Percentiles rank a stretch among this genome's conserved stretches.
Evolutionary conservation across 2,797 vertebrate genomes (phyloP).

Genomic region (Holocentrus rufus): DNA sequence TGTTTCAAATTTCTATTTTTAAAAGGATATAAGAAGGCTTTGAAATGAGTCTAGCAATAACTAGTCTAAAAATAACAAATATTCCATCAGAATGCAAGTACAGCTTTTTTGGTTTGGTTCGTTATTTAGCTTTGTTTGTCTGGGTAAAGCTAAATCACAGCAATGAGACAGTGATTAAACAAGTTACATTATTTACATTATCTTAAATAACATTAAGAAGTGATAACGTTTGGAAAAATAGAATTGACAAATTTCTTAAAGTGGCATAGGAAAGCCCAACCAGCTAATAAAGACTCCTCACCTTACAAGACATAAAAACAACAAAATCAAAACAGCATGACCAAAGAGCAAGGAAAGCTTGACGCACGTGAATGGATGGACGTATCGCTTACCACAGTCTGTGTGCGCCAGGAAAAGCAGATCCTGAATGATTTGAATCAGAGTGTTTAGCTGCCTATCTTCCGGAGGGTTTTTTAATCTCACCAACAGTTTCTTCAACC

Average conservation of each 20-base stretch:
- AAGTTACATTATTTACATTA: too few species aligned
- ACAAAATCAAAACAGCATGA: not conserved
- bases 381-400: constrained; percentile 82
- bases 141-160: not conserved
- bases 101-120: not conserved
- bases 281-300: not conserved
- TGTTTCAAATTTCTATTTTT: constrained; percentile 8
- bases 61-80: not conserved
- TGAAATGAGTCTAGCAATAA: not conserved
- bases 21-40: not conserved
- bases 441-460: constrained; percentile 83
- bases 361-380: constrained; percentile 11
- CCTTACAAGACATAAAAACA: not conserved
- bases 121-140: not conserved
- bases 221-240: too few species aligned
- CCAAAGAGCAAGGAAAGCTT: not conserved
- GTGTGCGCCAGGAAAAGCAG: constrained; percentile 85
- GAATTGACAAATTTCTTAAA: not conserved
- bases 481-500: constrained; percentile 88
- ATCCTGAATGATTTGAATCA: constrained; percentile 92
- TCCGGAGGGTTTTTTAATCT: constrained; percentile 87
- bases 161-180: too few species aligned
- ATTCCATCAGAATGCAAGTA: not conserved
- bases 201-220: not conserved
- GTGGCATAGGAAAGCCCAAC: not conserved